Percentiles rank a stretch among this genome's conserved stretches.
Evolutionary conservation across 2,797 vertebrate genomes (phyloP).

Genomic region (Esox masquinongy): DNA sequence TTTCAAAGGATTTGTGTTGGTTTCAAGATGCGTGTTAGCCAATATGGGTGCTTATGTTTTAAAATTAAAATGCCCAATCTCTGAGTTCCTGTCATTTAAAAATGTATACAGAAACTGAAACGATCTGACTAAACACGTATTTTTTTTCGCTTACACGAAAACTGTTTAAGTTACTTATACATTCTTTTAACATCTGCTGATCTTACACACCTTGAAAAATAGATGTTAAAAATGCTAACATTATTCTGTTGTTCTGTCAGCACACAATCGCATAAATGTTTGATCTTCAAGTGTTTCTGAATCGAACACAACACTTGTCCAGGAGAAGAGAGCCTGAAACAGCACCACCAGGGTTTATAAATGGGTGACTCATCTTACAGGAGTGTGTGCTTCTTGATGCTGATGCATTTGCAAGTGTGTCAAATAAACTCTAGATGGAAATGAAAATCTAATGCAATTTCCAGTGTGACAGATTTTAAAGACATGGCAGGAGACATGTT

Average conservation of each 20-base stretch:
- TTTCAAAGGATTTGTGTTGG: no score
- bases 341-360: conserved; percentile 58
- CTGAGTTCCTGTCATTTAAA: no score
- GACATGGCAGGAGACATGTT: conserved; percentile 13
- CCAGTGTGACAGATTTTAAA: conserved; percentile 36
- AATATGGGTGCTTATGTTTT: no score
- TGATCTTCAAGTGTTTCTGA: conserved; percentile 20
- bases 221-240: conserved; percentile 3
- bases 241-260: conserved; percentile 24
- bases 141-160: neutral
- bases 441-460: conserved; percentile 31
- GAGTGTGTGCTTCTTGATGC: conserved; percentile 30
- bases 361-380: conserved; percentile 59
- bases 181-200: conserved; percentile 11
- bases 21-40: no score
- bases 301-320: conserved; percentile 40
- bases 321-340: conserved; percentile 30
- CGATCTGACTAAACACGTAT: neutral
- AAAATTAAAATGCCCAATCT: no score
- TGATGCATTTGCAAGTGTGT: conserved; percentile 46
- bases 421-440: conserved; percentile 32
- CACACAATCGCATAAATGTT: conserved; percentile 29
- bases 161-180: neutral
- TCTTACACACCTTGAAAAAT: neutral
- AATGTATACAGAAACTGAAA: neutral